Evolutionary conservation across 2,888 invertebrate species (phyloP), one percentile per base, ranked within the genome.

Genomic region (Tridacna gigas): DNA sequence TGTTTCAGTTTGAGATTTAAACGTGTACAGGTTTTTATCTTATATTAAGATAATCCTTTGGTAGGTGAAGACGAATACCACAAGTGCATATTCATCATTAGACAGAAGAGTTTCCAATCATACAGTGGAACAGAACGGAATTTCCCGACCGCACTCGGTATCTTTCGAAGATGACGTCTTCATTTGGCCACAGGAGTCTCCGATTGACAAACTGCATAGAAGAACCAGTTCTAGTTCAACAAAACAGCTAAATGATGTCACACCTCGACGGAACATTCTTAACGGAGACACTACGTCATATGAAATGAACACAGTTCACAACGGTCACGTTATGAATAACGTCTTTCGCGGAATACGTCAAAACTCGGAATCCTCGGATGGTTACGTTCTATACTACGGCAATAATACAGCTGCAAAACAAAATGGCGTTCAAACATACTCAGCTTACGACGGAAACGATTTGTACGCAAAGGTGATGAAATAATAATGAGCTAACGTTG

Each of bases 371-470:
- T 82, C 82, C 11, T 79, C 82, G 15, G 76, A 83, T 47, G 82
- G 82, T 11, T 86, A 84, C 47, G 74, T 84, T 28, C 48, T 86
- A 18, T 84, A 86, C 61, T 86, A 84, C 48, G 86, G 86, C 25
- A 83, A 77, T 45, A 74, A 75, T 37, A 80, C 60, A 13, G 26
- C 71, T 15, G 48, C 28, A 28, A 26, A 60, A n/a, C 28, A 74
- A 22, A 61, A 74, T 65, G 82, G 77, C 20, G 61, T 67, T 4
- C 74, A 74, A 48, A 51, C 63, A 20, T 60, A 77, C 45, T 47
- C 63, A 48, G 67, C 61, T 25, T 66, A 74, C 47, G 82, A 85
- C 37, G 80, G 74, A 65, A 85, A 85, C 28, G 75, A 82, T 47
- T 37, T 85, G 5, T 85, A 85, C 48, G 85, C 79, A 25, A 79